phyloP scores from a whole-genome alignment of 1,140 invertebrate genomes.

The Leptoteleia sp. region DNA sequence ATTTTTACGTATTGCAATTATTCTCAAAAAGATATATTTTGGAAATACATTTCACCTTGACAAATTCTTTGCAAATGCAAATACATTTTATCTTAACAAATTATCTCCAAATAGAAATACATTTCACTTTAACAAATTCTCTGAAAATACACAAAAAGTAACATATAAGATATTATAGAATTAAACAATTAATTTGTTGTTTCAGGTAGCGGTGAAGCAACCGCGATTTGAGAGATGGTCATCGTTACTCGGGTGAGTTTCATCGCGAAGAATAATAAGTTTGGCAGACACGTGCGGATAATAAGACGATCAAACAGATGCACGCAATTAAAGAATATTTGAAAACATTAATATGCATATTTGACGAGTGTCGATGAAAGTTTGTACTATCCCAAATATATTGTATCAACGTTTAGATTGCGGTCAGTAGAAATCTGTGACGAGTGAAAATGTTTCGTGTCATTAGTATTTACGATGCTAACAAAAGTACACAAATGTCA shows the following conservation, averaged over 20 bases:
- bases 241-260: constrained; percentile 86
- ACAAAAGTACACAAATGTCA: constrained; percentile 43
- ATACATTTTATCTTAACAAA: too few species aligned
- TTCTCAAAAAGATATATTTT: too few species aligned
- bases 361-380: constrained; percentile 28
- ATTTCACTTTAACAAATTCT: too few species aligned
- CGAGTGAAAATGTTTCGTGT: constrained; percentile 72
- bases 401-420: constrained; percentile 58
- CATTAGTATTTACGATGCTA: constrained; percentile 32
- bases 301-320: constrained; percentile 38
- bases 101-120: too few species aligned
- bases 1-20: too few species aligned
- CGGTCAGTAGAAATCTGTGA: constrained; percentile 79
- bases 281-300: constrained; percentile 6
- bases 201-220: constrained; percentile 77
- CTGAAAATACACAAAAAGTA: too few species aligned
- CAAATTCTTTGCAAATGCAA: too few species aligned
- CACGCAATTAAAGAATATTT: constrained; percentile 21
- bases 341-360: constrained; percentile 17
- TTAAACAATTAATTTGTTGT: too few species aligned
- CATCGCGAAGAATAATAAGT: constrained; percentile 24
- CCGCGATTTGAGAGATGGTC: constrained; percentile 83
- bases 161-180: too few species aligned
- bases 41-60: too few species aligned
- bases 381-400: constrained; percentile 56